Percentiles rank a stretch among this genome's conserved stretches.
These are phyloP conservation scores for Tapera naevia DNA, from an alignment of 2,797 vertebrate species.

Conservation along the genomic window DNA sequence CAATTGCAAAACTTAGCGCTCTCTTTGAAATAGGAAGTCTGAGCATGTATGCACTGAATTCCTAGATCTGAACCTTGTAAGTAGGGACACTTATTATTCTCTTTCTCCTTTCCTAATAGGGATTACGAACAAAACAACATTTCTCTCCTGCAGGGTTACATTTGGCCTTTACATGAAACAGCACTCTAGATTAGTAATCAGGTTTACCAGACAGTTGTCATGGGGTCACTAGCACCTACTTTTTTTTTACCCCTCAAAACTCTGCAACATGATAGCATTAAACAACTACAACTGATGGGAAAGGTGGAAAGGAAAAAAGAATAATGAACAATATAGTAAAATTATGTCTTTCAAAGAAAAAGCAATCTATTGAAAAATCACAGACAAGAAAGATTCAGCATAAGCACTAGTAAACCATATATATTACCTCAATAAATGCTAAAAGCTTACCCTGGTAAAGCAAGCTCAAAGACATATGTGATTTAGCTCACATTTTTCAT, in stretches of 20 bases:
- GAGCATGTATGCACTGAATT: not conserved
- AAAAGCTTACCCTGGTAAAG: not conserved
- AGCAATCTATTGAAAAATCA: not conserved
- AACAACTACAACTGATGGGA: not conserved
- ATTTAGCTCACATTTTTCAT: conserved; percentile 24
- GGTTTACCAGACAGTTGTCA: conserved; percentile 30
- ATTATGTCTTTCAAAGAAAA: conserved; percentile 40
- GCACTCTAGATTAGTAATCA: conserved; percentile 4
- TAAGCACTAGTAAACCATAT: not conserved
- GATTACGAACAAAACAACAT: conserved; percentile 27
- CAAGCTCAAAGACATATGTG: not conserved
- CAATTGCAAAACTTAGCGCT: not conserved
- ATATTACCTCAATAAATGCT: not conserved
- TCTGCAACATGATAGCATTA: not conserved
- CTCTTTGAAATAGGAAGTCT: conserved; percentile 14
- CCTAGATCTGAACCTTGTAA: conserved; percentile 2
- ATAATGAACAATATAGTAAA: not conserved
- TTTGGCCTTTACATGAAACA: conserved; percentile 47
- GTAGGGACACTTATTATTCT: conserved; percentile 13
- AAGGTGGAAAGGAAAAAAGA: not conserved
- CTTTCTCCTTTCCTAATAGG: not conserved
- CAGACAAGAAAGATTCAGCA: not conserved
- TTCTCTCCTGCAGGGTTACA: conserved; percentile 45
- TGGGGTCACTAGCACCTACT: conserved; percentile 7
- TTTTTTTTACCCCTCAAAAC: conserved; percentile 21